Base-by-base conservation (phyloP, 2,113 vertebrate genomes). In the Pelusios castaneus region DNA sequence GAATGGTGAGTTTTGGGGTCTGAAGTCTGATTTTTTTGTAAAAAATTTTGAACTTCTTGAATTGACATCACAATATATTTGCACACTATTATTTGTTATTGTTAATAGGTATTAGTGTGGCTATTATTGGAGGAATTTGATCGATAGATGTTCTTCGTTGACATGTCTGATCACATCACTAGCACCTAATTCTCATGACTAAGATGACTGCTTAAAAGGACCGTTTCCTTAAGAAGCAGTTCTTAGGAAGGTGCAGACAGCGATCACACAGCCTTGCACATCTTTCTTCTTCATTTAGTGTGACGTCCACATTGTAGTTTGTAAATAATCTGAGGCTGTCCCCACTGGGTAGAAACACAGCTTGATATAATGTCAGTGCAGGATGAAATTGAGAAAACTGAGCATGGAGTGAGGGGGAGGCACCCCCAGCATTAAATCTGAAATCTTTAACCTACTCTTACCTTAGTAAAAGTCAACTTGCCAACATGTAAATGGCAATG, bases 301-400 rank as follows among this genome's bases (percentile, higher is more conserved):
- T 93, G 95, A 93, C 88, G 91, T 88, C 87, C 82, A 54, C 27
- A 0, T 76, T 93, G 88, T 47, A 93, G 79, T 87, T 84, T 84
- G 91, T 92, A 95, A 96, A 92, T 91, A 97, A 97, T 89, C 88
- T 54, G 82, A 79, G 84, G 77, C 87, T 95, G 84, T 94, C 84
- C 84, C 78, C 90, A 91, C 34, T 2, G 54, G 87, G 73, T 41
- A 93, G 92, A 94, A 89, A 89, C 82, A 58, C 6, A 21, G 73
- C 85, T 94, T 95, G 89, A 82, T 94, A 43, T 75, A 93, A 95
- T 67, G 88, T 93, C 93, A 97, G 73, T 11, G 77, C 63, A 55
- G 88, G 77, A 77, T 87, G 80, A 93, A 89, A 85, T 47, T 27
- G 85, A 76, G 88, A 76, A 88, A 93, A 56, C 31, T 47, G 82